A percentile compares a stretch with the other conserved stretches of the same genome.
Evolutionary conservation across 2,888 invertebrate species (phyloP).

Genomic region (Scaptomyza polygonia): DNA sequence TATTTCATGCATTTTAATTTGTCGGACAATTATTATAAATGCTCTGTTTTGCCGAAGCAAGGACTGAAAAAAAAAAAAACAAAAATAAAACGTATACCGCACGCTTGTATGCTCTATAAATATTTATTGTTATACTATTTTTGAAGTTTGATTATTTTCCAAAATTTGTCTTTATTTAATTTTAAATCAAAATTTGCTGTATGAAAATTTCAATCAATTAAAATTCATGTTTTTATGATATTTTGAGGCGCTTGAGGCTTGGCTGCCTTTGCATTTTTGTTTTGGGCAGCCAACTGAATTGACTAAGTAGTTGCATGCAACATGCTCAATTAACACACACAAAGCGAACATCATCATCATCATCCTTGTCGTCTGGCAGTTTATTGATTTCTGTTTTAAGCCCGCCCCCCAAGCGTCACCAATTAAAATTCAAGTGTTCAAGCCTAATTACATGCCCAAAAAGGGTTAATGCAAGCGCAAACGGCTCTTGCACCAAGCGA

Average conservation of each 20-base stretch:
- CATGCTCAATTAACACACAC: conserved; percentile 55
- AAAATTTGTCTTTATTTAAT: no score
- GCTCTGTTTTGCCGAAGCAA: conserved; percentile 12
- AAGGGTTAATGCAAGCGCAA: no score
- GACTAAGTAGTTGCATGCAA: conserved; percentile 49
- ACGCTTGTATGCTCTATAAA: conserved; percentile 12
- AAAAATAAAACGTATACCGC: no score
- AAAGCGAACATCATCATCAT: conserved; percentile 7
- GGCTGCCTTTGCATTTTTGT: no score
- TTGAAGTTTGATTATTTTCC: no score
- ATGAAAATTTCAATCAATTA: no score
- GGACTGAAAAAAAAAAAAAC: not conserved
- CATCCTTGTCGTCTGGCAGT: conserved; percentile 30
- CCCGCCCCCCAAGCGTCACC: conserved; percentile 24
- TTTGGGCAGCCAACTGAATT: conserved; percentile 15
- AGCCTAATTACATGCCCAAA: conserved; percentile 63
- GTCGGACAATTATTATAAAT: conserved; percentile 42
- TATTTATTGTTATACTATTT: not conserved
- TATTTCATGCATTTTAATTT: conserved; percentile 61
- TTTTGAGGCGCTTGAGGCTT: conserved; percentile 35
- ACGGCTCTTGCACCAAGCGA: conserved; percentile 15
- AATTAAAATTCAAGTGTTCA: conserved; percentile 66
- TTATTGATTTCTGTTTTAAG: conserved; percentile 59
- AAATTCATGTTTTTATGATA: no score
- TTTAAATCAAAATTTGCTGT: no score